Evolutionary conservation across 2,797 vertebrate species (phyloP), one percentile per base, ranked within the genome.

Genomic region (Hemibagrus guttatus): DNA sequence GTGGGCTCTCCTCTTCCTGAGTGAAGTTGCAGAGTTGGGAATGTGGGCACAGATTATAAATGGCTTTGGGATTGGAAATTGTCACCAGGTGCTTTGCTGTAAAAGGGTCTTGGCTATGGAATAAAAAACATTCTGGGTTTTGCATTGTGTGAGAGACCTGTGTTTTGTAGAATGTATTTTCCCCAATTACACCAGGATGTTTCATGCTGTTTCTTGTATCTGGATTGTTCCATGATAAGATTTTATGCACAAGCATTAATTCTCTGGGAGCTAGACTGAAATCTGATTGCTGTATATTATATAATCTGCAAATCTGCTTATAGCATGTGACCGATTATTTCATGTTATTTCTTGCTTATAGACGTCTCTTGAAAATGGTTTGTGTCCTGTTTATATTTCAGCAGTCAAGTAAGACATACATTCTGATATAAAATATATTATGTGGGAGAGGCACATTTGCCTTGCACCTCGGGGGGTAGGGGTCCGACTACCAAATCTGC

Each of bases 11-110:
- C 61, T 63, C 26, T 85, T 35, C 52, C 49, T 12, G 6, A 69
- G 23, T 64, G 54, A 39, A 76, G 13, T 80, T 63, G 78, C 35
- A 85, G 56, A 78, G 64, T 78, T 85, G 84, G 66, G 63, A 85
- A 85, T 75, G 78, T 78, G 82, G 72, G 28, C 71, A 84, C 16
- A 21, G 84, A 78, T 85, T 71, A 83, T 83, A 85, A 61, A 85
- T 63, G 39, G 80, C 42, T 63, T 79, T 64, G 23, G 78, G 56
- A 79, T 54, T 71, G 80, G 54, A 46, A 79, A 83, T 85, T 78
- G 87, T 83, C 64, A 58, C 54, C 56, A 78, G 79, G 42, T 61
- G 35, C 21, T 83, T 86, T 46, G n/a, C 23, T 81, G 66, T 56
- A 59, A 84, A 84, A 87, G 46, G 58, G 31, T 69, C n/a, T 68